Base-by-base conservation (phyloP, 2,797 vertebrate species). In the Masticophis lateralis region DNA sequence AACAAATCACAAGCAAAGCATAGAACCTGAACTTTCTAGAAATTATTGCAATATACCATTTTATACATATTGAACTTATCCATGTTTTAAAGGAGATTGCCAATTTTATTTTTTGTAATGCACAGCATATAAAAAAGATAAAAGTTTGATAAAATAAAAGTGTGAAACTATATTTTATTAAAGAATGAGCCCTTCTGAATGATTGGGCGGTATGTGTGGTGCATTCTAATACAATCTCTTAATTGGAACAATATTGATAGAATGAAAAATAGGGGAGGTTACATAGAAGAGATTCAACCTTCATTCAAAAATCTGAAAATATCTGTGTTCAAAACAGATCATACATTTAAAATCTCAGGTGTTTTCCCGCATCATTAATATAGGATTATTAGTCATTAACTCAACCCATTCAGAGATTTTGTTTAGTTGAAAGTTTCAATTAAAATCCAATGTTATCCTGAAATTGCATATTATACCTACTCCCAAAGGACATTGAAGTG, bases 1-100 rank as follows among this genome's bases (percentile, higher is more conserved):
- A 95, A 83, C n/a, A 83, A 95, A 95, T 95, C 94, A 95, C 94
- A 94, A 96, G 95, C 96, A 96, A 97, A 96, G 94, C 95, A 96
- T 87, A 96, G 95, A 96, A 95, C 91, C 94, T 87, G 10, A 94
- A 94, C 92, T 95, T 95, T 94, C 95, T 95, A 96, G 90, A 93
- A 95, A 95, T 96, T 94, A 87, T 7, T 22, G 93, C 88, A 14
- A 20, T 25, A 79, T 89, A 55, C 90, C 92, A 14, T 11, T 59
- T 2, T 91, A 4, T 0, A 55, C 22, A 61, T 13, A 22, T 7
- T 89, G 27, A 51, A 32, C 83, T 79, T 43, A 56, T 87, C 56
- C 89, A 66, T 56, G 27, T 87, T 89, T 63, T 89, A 91, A 59
- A 63, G 32, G 57, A 60, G 63, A 91, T 32, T 87, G 53, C 86